A percentile compares a stretch with the other conserved stretches of the same genome.
Evolutionary conservation across 2,797 vertebrate species (phyloP).

Genomic region (Mallotus villosus): DNA sequence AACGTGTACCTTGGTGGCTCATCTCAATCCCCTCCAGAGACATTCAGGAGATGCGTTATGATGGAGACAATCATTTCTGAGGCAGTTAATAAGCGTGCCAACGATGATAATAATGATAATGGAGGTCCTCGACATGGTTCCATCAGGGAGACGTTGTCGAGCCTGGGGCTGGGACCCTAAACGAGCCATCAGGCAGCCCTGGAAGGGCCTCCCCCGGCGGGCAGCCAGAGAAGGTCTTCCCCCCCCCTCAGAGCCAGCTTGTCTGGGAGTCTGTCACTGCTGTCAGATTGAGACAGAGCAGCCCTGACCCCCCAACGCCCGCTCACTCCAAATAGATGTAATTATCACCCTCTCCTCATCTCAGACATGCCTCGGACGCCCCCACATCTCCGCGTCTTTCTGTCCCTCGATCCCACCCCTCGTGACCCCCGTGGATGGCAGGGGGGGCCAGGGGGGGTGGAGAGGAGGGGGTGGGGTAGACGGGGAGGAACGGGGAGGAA

Average conservation of each 20-base stretch:
- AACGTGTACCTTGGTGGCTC: no score
- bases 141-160: no score
- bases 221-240: no score
- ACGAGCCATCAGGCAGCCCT: slow-evolving; percentile 15
- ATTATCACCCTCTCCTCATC: slow-evolving; percentile 12
- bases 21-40: no score
- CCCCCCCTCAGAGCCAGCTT: slow-evolving; percentile 22
- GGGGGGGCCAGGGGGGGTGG: background rate
- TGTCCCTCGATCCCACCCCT: slow-evolving; percentile 16
- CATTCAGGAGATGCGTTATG: no score
- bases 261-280: slow-evolving; percentile 35
- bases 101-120: no score
- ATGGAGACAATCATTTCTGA: no score
- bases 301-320: slow-evolving; percentile 23
- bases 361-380: background rate
- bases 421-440: slow-evolving; percentile 9
- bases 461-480: background rate
- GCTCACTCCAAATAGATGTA: slow-evolving; percentile 8
- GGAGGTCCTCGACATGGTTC: background rate
- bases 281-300: slow-evolving; percentile 30
- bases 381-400: background rate
- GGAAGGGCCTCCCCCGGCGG: no score
- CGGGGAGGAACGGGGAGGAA: no score
- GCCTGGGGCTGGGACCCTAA: background rate
- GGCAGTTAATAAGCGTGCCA: no score